phyloP scores from a whole-genome alignment of 2,797 vertebrate genomes.

The Semotilus atromaculatus region DNA sequence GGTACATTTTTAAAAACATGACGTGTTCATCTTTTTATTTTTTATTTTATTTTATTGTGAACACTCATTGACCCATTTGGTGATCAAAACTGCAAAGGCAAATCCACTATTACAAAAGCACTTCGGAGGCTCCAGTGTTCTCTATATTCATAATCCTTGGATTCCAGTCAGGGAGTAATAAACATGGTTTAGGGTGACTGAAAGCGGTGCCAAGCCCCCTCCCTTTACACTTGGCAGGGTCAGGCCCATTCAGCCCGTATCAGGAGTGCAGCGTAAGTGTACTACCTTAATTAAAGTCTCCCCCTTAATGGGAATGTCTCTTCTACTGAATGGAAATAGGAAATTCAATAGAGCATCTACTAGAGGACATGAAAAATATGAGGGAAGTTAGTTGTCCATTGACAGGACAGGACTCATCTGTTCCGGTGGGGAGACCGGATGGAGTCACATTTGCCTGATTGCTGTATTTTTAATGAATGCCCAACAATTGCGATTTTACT shows the following conservation, averaged over 20 bases:
- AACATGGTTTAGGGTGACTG: constrained; percentile 23
- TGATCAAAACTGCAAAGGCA: background rate
- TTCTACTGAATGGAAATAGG: constrained; percentile 40
- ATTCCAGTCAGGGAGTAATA: constrained; percentile 34
- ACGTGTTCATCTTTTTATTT: too few species aligned
- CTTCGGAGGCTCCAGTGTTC: background rate
- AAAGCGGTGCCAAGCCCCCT: constrained; percentile 44
- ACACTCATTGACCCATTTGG: background rate
- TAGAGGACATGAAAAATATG: constrained; percentile 39
- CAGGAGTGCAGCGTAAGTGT: constrained; percentile 46
- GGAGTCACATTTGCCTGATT: constrained; percentile 9
- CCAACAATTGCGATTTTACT: background rate
- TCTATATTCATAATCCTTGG: constrained; percentile 19
- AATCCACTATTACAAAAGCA: constrained; percentile 12
- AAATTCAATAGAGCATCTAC: constrained; percentile 35
- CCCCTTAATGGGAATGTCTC: constrained; percentile 40
- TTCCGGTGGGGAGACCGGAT: background rate
- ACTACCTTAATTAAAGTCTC: constrained; percentile 55
- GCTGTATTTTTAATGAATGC: background rate
- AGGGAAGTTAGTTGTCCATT: constrained; percentile 46
- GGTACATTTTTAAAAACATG: background rate
- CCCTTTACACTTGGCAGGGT: constrained; percentile 53
- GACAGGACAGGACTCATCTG: constrained; percentile 13
- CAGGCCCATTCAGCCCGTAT: constrained; percentile 17
- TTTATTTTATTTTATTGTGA: background rate